Evolutionary conservation across 2,113 vertebrate genomes (phyloP).

Genomic region (Spilogale gracilis): DNA sequence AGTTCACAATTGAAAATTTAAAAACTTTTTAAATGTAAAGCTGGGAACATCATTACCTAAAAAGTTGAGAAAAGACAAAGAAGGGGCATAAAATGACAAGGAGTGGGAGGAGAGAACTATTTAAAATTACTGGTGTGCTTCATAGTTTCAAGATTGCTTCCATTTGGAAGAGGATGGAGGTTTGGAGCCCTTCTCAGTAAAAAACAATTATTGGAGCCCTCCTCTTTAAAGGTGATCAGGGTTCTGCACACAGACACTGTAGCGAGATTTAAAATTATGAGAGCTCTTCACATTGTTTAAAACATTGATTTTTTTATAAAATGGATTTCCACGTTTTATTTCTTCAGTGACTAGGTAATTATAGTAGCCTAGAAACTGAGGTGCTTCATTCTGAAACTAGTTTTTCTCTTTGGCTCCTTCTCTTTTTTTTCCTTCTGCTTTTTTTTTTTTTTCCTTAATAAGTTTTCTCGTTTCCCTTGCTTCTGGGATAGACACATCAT

Average conservation of each 20-base stretch:
- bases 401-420: slow-evolving; percentile 58
- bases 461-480: slow-evolving; percentile 82
- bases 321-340: slow-evolving; percentile 87
- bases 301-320: slow-evolving; percentile 90
- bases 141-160: slow-evolving; percentile 80
- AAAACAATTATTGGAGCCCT: slow-evolving; percentile 82
- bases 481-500: slow-evolving; percentile 86
- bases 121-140: slow-evolving; percentile 77
- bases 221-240: slow-evolving; percentile 84
- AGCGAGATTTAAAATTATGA: slow-evolving; percentile 86
- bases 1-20: background rate
- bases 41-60: background rate
- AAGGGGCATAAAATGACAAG: background rate
- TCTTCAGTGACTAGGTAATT: slow-evolving; percentile 86
- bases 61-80: slow-evolving; percentile 45
- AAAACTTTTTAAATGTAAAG: slow-evolving; percentile 37
- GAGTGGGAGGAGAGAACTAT: background rate
- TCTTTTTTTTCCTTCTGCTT: slow-evolving; percentile 38
- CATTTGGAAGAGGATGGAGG: slow-evolving; percentile 75
- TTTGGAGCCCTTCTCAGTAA: slow-evolving; percentile 69
- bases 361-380: slow-evolving; percentile 76
- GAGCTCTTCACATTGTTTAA: slow-evolving; percentile 88
- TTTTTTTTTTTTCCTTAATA: slow-evolving; percentile 63
- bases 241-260: slow-evolving; percentile 70
- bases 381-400: slow-evolving; percentile 73